Evolutionary conservation across 2,888 invertebrate species (phyloP).

Genomic region (Tridacna crocea): DNA sequence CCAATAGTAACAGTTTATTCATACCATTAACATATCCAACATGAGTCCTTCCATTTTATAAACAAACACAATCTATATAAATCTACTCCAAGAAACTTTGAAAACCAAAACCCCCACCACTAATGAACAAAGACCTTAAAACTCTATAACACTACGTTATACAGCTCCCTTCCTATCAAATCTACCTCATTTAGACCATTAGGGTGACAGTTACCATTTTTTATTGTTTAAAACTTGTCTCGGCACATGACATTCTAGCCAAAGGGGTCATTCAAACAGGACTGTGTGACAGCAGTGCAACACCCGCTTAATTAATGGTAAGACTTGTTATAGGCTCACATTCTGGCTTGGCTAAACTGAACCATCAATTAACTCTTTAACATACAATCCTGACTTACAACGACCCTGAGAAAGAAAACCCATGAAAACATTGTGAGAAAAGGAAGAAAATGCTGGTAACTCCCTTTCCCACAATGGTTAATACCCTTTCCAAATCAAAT

Average conservation of each 20-base stretch:
- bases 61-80: background rate
- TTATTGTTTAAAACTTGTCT: conserved; percentile 42
- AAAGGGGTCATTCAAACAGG: conserved; percentile 16
- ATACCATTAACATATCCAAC: conserved; percentile 60
- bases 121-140: background rate
- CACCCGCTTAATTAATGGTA: conserved; percentile 15
- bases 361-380: too few species aligned
- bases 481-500: too few species aligned
- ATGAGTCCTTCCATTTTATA: conserved; percentile 49
- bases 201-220: conserved; percentile 55
- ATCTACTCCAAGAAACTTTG: conserved; percentile 10
- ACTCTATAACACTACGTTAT: conserved; percentile 25
- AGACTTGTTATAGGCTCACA: too few species aligned
- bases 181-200: conserved; percentile 31
- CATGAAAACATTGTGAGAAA: too few species aligned
- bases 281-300: conserved; percentile 1
- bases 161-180: conserved; percentile 19
- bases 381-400: too few species aligned
- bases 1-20: background rate
- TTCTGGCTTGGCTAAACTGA: too few species aligned
- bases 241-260: conserved; percentile 16
- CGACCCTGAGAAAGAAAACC: too few species aligned
- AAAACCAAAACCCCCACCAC: background rate
- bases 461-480: too few species aligned
- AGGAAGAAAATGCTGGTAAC: too few species aligned